A percentile compares a stretch with the other conserved stretches of the same genome.
Evolutionary conservation across 2,113 vertebrate species (phyloP).

Genomic region (Rhipidura dahli): DNA sequence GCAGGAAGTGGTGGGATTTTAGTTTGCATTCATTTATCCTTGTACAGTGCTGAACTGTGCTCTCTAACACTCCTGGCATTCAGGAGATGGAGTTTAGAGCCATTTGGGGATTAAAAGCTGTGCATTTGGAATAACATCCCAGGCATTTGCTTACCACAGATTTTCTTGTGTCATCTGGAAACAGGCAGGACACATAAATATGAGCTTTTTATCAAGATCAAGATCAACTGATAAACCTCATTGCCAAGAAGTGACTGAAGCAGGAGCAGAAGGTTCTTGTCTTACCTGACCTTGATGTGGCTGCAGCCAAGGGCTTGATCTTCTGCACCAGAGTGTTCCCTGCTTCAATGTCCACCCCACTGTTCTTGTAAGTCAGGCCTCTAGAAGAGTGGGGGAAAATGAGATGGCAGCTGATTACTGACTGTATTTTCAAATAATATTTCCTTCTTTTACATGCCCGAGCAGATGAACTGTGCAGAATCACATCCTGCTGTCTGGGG

Average conservation of each 20-base stretch:
- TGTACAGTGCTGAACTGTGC: neutral
- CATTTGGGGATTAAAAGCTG: neutral
- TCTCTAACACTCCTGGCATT: neutral
- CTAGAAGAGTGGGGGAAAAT: constrained; percentile 62
- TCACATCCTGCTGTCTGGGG: neutral
- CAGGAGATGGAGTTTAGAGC: neutral
- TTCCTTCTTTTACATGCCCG: neutral
- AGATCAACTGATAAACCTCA: neutral
- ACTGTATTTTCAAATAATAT: neutral
- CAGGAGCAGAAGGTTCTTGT: neutral
- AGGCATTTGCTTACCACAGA: neutral
- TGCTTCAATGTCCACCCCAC: constrained; percentile 92
- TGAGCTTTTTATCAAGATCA: neutral
- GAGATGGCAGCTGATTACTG: neutral
- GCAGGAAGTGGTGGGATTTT: neutral
- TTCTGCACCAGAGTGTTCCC: constrained; percentile 88
- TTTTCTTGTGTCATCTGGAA: neutral
- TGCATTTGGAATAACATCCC: neutral
- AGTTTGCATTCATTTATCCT: neutral
- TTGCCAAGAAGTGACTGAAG: neutral
- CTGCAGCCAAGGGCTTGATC: constrained; percentile 92
- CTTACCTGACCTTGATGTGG: constrained; percentile 90
- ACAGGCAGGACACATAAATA: neutral
- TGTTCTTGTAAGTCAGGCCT: constrained; percentile 91
- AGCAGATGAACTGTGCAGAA: neutral